These are phyloP conservation scores for Gasterosteus aculeatus DNA, from an alignment of 2,113 vertebrate species.

Conservation along the genomic window DNA sequence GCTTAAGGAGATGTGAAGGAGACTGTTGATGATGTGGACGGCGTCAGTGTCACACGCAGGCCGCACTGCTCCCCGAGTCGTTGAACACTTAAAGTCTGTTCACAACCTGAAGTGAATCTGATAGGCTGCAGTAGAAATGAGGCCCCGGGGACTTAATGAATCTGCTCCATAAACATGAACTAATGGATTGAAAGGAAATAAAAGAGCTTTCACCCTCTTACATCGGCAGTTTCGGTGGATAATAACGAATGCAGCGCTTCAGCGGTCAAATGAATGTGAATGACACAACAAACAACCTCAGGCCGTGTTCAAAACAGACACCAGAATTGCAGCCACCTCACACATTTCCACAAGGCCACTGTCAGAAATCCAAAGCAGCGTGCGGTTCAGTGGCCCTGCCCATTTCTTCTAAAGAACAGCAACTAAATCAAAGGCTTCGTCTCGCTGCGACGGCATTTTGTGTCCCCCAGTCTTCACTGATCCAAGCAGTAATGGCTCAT, in stretches of 20 bases:
- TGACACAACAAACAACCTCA: not conserved
- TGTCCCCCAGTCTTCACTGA: not conserved
- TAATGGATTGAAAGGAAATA: not conserved
- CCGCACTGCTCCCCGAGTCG: not conserved
- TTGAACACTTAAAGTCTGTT: not conserved
- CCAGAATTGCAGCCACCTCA: not conserved
- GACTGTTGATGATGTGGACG: not conserved
- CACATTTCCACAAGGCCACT: not conserved
- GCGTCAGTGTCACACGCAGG: not conserved
- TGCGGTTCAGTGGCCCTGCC: not conserved
- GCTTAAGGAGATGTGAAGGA: constrained; percentile 1
- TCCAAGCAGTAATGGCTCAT: not conserved
- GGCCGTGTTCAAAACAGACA: not conserved
- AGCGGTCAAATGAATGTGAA: not conserved
- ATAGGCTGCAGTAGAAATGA: not conserved
- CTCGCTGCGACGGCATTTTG: not conserved
- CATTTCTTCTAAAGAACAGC: not conserved
- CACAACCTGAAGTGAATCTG: not conserved
- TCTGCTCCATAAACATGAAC: not conserved
- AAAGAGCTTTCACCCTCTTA: not conserved
- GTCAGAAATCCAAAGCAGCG: not conserved
- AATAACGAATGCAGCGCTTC: not conserved
- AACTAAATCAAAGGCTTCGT: not conserved
- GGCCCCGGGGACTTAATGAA: not conserved
- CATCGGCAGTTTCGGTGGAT: not conserved